Evolutionary conservation across 2,888 invertebrate genomes (phyloP), one percentile per base, ranked within the genome.

Genomic region (Macroteleia sp.): DNA sequence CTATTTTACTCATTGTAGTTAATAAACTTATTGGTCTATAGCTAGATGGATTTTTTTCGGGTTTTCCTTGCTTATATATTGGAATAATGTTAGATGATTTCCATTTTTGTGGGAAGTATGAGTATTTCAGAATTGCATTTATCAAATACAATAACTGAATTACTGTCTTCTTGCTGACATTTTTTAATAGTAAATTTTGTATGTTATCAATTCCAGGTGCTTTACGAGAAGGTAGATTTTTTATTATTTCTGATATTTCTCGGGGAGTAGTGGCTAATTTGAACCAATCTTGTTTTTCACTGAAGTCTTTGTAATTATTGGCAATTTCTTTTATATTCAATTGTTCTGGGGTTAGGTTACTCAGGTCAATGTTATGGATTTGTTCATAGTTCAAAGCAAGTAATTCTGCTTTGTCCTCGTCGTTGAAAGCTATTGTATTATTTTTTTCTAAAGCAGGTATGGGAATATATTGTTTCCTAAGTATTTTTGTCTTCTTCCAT

Each of bases 121-220:
- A 69, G 12, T 48, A 54, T 52, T 42, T 77, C 0, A 80, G 28
- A 2, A 54, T 36, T 0, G 76, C 59, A 25, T 80, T 77, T 9
- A 69, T 66, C 3, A 80, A 74, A 20, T 77, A 61, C 48, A 48
- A 66, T 0, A 80, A 1, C 32, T 56, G 28, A 0, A 80, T 62
- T 30, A 66, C 4, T 9, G 50, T 12, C 59, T 74, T 80, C 12
- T 56, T 74, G 1, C 20, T 44, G 3, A 74, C 0, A 41, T 80
- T 77, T 77, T 80, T 80, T 3, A 80, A 8, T n/a, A 70, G 2
- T 9, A 74, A 70, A 32, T 80, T 80, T 36, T 77, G 70, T 6
- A 80, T 74, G 0, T 36, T 50, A 28, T 79, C 79, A 4, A 22
- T 78, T 41, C 73, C 79, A 34, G 80, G 71, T 41, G 69, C 62